Evolutionary conservation across 1,140 invertebrate genomes (phyloP), one percentile per base, ranked within the genome.

Genomic region (Apis cerana): DNA sequence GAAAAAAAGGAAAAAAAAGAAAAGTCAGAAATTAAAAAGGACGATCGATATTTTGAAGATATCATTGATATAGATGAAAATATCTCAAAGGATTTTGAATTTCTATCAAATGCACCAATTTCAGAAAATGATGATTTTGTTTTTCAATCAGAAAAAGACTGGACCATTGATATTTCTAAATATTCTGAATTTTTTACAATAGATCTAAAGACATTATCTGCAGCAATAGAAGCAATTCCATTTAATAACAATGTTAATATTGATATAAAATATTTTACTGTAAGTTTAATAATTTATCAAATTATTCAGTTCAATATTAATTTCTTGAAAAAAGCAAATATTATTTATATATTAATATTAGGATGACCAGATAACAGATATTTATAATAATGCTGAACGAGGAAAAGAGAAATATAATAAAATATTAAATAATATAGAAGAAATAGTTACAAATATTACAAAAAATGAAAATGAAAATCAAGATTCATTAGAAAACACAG

Each of bases 151-250:
- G 91, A 92, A 67, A 90, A 91, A 81, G 87, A 75, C 33, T 92
- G 91, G 89, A 67, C 67, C 10, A 27, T 86, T 0, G 88, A 91
- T 33, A 59, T 80, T 21, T 90, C 88, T 4, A 85, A 89, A 64
- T 91, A 87, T 19, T 86, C 84, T 1, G 87, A 92, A 27, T 89
- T 88, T 54, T 92, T 92, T 50, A 88, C 85, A 2, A 48, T 92
- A 12, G 89, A 92, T 50, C 70, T 91, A 7, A 89, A 88, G 52
- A 59, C 69, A 43, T 85, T 92, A 61, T 86, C 89, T 11, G 85
- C 75, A 19, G 87, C 88, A n/a, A 81, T 91, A 27, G 74, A 82
- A n/a, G 90, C 89, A 33, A 89, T 92, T 67, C 90, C 91, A 9
- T 92, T 88, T 56, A 89, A 89, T 68, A 81, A 90, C 62, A 89